phyloP scores from a whole-genome alignment of 2,113 vertebrate species.

The cat (Felis catus) region DNA sequence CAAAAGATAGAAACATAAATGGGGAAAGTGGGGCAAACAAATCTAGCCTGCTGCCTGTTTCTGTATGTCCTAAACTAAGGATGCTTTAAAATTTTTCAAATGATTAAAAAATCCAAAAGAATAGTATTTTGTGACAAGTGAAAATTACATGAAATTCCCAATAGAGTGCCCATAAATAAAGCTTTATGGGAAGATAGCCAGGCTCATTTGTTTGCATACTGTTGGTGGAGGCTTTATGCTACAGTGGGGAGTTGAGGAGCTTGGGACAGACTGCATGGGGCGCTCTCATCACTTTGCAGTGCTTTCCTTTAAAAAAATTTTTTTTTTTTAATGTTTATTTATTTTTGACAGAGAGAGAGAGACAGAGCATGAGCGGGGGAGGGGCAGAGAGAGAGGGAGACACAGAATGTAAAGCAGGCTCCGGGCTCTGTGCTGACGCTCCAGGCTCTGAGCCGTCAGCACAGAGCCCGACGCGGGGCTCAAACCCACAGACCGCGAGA shows the following conservation, averaged over 20 bases:
- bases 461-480: too few species aligned
- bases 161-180: not conserved
- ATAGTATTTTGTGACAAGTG: conserved; percentile 20
- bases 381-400: too few species aligned
- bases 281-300: not conserved
- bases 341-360: too few species aligned
- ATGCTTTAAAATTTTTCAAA: not conserved
- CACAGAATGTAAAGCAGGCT: too few species aligned
- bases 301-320: not conserved
- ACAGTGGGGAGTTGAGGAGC: not conserved
- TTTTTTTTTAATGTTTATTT: too few species aligned
- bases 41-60: not conserved
- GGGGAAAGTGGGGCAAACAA: not conserved
- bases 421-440: too few species aligned
- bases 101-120: conserved; percentile 4
- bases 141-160: conserved; percentile 32
- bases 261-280: not conserved
- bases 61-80: not conserved
- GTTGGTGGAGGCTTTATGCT: not conserved
- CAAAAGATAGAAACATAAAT: not conserved
- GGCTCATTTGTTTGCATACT: not conserved
- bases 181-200: not conserved
- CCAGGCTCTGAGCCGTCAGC: too few species aligned
- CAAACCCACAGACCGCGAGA: too few species aligned
- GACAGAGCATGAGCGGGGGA: too few species aligned